Evolutionary conservation across 2,888 invertebrate species (phyloP).

Genomic region (Oasisia sp.): DNA sequence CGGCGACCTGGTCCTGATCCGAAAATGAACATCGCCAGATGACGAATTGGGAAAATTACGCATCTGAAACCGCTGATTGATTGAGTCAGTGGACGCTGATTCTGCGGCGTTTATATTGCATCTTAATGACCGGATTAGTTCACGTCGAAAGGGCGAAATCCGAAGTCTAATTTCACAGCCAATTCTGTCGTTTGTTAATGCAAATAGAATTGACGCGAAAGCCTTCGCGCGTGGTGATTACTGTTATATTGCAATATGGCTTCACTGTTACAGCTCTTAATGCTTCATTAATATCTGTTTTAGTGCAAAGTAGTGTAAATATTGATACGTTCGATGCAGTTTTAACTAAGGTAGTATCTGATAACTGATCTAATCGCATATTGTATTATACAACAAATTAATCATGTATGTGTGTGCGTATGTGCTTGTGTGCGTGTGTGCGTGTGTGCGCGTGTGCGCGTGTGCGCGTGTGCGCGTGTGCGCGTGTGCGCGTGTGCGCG

Average conservation of each 20-base stretch:
- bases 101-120: neutral
- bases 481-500: no score
- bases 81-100: neutral
- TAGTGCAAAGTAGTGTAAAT: neutral
- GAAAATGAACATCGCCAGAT: neutral
- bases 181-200: neutral
- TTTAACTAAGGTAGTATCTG: no score
- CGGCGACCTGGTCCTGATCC: neutral
- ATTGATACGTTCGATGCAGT: no score
- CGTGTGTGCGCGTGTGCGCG: neutral
- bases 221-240: neutral
- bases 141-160: neutral
- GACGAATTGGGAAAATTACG: constrained; percentile 13
- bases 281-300: neutral
- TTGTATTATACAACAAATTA: neutral
- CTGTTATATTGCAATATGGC: neutral
- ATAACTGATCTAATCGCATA: neutral
- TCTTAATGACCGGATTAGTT: neutral
- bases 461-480: neutral
- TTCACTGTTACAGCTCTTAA: neutral
- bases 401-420: neutral
- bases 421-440: no score
- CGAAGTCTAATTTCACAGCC: neutral
- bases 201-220: constrained; percentile 8
- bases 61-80: neutral